These are phyloP conservation scores for Isotomurus palustris DNA, from an alignment of 2,888 invertebrate species.

Conservation along the genomic window DNA sequence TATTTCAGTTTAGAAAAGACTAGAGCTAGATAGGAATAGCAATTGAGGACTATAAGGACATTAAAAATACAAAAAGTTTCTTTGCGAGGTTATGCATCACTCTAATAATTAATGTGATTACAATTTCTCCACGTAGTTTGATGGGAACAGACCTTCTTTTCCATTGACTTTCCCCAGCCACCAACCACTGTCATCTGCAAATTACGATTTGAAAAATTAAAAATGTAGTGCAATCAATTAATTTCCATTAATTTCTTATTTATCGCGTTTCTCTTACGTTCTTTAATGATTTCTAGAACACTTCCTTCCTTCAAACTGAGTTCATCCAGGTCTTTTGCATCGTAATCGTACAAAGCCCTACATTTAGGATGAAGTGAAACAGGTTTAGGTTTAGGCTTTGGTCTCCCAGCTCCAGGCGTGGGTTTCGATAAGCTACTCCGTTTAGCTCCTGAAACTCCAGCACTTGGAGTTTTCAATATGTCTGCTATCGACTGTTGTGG, in stretches of 20 bases:
- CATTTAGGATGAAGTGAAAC: slow-evolving; percentile 52
- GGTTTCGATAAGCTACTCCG: slow-evolving; percentile 44
- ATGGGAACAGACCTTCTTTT: slow-evolving; percentile 61
- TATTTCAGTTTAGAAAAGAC: no score
- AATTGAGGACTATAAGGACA: no score
- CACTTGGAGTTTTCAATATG: slow-evolving; percentile 17
- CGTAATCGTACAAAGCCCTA: slow-evolving; percentile 59
- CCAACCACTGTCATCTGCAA: slow-evolving; percentile 64
- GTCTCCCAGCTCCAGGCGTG: slow-evolving; percentile 50
- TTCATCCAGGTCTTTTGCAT: slow-evolving; percentile 63
- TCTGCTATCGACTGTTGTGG: slow-evolving; percentile 19
- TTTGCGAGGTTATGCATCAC: no score
- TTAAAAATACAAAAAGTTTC: no score
- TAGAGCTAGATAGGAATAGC: no score
- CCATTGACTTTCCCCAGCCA: slow-evolving; percentile 60
- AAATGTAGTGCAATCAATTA: slow-evolving; percentile 3
- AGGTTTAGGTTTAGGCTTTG: slow-evolving; percentile 53
- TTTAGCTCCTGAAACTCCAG: slow-evolving; percentile 51
- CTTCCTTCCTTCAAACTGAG: slow-evolving; percentile 60
- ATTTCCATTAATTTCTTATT: background rate
- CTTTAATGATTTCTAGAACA: slow-evolving; percentile 58
- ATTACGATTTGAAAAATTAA: slow-evolving; percentile 19
- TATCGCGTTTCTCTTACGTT: slow-evolving; percentile 52
- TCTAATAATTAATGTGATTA: no score
- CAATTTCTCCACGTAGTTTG: slow-evolving; percentile 58